Evolutionary conservation across 2,797 vertebrate species (phyloP), one percentile per base, ranked within the genome.

Genomic region (Lophius americanus): DNA sequence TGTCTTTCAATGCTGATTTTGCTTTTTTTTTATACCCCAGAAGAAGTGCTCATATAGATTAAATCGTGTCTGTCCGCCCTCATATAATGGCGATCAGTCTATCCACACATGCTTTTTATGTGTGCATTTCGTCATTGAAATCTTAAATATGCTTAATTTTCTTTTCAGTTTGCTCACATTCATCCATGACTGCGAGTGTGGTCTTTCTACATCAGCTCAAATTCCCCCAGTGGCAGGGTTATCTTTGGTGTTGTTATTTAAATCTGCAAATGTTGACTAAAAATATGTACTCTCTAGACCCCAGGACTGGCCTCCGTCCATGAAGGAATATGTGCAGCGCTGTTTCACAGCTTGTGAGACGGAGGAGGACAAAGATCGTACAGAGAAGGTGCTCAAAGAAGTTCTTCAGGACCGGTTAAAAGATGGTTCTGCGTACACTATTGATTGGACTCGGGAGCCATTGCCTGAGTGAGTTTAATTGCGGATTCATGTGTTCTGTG

Each of bases 261-360:
- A 5, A 49, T 57, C 2, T 47, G 0, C 55, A 2, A 9, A 46
- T 41, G 14, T 37, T 76, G 7, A 79, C 38, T 42, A 12, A 6
- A 38, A 13, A 49, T 67, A 10, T 2, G 61, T 42, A 75, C 6
- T 42, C 1, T 81, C 64, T 76, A 97, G 95, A 78, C 94, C 96
- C 0, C 96, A 97, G 37, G 96, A 97, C 65, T 98, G 96, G 96
- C 96, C 96, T 0, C 95, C 95, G 81, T 94, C 95, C 13, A 98
- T 98, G 96, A 98, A 98, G 76, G 96, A 97, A 55, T 98, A 97
- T 0, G 96, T 98, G 46, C 96, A 98, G 78, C 95, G 96, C 43
- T 98, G 96, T 84, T 98, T 98, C 75, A 96, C 96, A 0, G 96
- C 96, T 36, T 98, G 96, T 4, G 96, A 97, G 83, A 94, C 95